A percentile compares a stretch with the other conserved stretches of the same genome.
Conservation (phyloP, 1,140 invertebrate species). For the Nasonia vitripennis region DNA sequence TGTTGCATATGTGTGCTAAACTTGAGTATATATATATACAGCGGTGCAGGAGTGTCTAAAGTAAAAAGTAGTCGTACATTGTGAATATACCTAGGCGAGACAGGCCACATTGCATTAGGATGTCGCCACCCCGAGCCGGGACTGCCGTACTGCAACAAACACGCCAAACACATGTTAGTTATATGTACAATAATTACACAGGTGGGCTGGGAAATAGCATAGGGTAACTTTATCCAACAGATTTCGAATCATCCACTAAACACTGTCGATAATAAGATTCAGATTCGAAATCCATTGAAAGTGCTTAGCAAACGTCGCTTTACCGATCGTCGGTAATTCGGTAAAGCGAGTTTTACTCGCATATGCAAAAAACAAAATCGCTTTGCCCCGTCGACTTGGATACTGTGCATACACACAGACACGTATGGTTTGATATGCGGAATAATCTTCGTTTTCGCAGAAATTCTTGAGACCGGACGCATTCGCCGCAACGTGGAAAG, state of each 20-base stretch:
- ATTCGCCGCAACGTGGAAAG: not conserved
- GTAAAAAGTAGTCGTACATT: slow-evolving; percentile 51
- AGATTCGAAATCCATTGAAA: not conserved
- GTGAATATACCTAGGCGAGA: slow-evolving; percentile 52
- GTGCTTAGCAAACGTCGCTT: slow-evolving; percentile 11
- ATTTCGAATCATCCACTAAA: not conserved
- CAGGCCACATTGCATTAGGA: slow-evolving; percentile 64
- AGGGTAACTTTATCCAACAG: not conserved
- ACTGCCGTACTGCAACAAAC: slow-evolving; percentile 74
- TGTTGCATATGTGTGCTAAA: slow-evolving; percentile 42
- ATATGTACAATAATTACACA: slow-evolving; percentile 11
- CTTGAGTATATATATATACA: slow-evolving; percentile 51
- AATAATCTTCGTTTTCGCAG: not conserved
- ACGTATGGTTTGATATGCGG: not conserved
- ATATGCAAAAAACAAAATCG: not conserved
- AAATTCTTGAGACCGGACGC: not conserved
- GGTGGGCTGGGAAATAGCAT: not conserved
- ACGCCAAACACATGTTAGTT: slow-evolving; percentile 62
- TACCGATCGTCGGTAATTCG: not conserved
- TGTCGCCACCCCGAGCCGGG: slow-evolving; percentile 73
- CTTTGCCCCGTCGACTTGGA: not conserved
- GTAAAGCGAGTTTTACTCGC: not conserved
- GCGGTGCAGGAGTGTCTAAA: slow-evolving; percentile 53
- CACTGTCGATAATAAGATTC: not conserved
- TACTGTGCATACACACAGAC: not conserved